Base-by-base conservation (phyloP, 1,140 invertebrate genomes). In the Dendroctonus valens region DNA sequence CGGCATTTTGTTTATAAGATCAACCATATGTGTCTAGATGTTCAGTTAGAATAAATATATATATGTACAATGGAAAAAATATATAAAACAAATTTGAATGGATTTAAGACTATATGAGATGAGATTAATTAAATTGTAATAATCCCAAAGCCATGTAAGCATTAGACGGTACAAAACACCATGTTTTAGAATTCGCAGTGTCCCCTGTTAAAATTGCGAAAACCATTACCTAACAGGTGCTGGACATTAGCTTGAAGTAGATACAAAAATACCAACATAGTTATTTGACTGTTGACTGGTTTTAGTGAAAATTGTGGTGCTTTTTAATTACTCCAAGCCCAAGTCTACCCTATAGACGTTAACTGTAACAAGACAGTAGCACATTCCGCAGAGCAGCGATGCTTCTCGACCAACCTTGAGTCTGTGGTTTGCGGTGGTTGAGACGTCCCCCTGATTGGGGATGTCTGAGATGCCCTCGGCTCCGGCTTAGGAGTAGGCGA, bases 361-460 rank as follows among this genome's bases (percentile, higher is more conserved):
- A 54, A 64, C 3, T 7, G 40, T 44, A 42, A 50, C 55, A 59
- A 65, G 54, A 57, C 48, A 65, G 26, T 26, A 59, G 48, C 54
- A 52, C 55, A 65, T 51, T 65, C 50, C 49, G 41, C 57, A 59
- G 48, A 39, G 58, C 46, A 58, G 49, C 11, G 49, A 52, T n/a
- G 57, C 65, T 46, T 67, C 41, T 52, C 71, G 74, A 77, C 75
- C 74, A 76, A 77, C 74, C 81, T 78, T 68, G 66, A 68, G 79
- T 82, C 74, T 63, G 54, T 58, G 53, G 59, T 7, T 38, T 62
- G 67, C 55, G 42, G n/a, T 26, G 51, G 49, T 8, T 37, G 12
- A 39, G 52, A 8, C 4, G 7, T 41, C 42, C 65, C 67, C 67
- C 71, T 76, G 37, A 7, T 46, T 51, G 58, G 66, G 15, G 59